These are phyloP conservation scores for Tokudaia muenninki DNA, from an alignment of 2,797 vertebrate genomes.

Conservation along the genomic window DNA sequence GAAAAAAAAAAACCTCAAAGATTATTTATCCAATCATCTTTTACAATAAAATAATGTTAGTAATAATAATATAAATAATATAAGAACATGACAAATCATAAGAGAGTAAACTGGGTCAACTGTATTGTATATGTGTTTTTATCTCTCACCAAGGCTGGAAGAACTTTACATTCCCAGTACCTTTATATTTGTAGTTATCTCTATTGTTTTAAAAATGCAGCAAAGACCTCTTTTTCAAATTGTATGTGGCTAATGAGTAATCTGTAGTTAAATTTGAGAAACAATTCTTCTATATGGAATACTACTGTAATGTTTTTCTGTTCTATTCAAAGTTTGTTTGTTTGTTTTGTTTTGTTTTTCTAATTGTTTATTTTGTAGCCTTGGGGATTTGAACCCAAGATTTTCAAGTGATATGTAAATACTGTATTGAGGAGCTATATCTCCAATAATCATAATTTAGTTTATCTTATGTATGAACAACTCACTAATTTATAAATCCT, in stretches of 20 bases:
- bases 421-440: not conserved
- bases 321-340: no score
- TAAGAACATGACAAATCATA: not conserved
- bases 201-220: not conserved
- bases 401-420: not conserved
- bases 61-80: not conserved
- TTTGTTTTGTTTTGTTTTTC: no score
- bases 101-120: not conserved
- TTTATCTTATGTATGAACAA: not conserved
- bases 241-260: not conserved
- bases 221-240: not conserved
- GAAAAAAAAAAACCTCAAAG: not conserved
- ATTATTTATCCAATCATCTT: not conserved
- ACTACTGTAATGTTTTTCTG: not conserved
- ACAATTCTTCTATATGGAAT: not conserved
- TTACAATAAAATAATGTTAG: not conserved
- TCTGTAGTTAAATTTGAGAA: not conserved
- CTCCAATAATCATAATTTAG: not conserved
- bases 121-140: not conserved
- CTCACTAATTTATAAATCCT: not conserved
- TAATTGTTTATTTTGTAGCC: not conserved
- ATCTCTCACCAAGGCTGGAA: not conserved
- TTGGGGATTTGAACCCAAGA: not conserved
- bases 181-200: not conserved
- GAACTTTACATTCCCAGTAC: not conserved